phyloP scores from a whole-genome alignment of 2,113 vertebrate genomes.

The Platichthys flesus region DNA sequence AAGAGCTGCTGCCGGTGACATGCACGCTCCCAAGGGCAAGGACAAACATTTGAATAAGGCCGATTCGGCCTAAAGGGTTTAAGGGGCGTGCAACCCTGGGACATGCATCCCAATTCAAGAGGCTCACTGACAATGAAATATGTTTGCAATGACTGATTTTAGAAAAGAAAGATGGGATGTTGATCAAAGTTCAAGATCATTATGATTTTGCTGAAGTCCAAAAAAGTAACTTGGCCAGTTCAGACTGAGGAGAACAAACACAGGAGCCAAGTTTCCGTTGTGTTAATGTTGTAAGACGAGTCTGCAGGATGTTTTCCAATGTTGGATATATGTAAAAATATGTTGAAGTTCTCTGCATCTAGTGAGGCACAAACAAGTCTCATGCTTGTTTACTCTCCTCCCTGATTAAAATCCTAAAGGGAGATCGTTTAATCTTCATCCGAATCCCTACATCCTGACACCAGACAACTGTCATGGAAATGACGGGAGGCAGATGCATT shows the following conservation, averaged over 20 bases:
- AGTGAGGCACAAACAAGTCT: conserved; percentile 6
- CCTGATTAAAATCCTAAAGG: conserved; percentile 18
- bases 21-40: conserved; percentile 56
- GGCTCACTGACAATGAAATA: neutral
- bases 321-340: neutral
- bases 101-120: neutral
- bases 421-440: conserved; percentile 35
- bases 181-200: conserved; percentile 6
- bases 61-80: conserved; percentile 49
- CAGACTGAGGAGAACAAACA: neutral
- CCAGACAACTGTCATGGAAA: conserved; percentile 1
- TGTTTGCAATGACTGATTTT: neutral
- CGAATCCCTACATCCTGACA: conserved; percentile 4
- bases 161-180: conserved; percentile 26
- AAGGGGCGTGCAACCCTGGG: conserved; percentile 23
- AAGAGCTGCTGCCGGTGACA: conserved; percentile 42
- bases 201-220: neutral
- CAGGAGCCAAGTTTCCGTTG: neutral
- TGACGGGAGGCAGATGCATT: conserved; percentile 26
- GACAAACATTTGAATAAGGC: conserved; percentile 59
- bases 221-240: neutral
- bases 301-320: conserved; percentile 2
- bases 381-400: conserved; percentile 20
- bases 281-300: neutral
- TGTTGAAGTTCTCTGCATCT: neutral